Evolutionary conservation across 2,797 vertebrate species (phyloP), one percentile per base, ranked within the genome.

Genomic region (Myripristis murdjan): DNA sequence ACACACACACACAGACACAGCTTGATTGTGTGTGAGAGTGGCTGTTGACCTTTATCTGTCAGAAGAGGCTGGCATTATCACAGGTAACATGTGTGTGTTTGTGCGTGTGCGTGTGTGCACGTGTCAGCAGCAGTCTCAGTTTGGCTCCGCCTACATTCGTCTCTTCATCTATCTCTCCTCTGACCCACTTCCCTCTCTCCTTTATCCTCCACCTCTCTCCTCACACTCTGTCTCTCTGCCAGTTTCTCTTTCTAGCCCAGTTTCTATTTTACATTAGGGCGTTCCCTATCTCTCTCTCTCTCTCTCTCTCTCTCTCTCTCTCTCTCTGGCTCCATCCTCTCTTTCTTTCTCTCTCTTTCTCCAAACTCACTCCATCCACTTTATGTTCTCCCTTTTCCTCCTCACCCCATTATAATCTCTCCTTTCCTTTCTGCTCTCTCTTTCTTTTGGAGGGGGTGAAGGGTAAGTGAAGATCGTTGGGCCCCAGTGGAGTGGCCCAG

Each of bases 381-480:
- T n/a, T 6, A 5, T 24, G 41, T 55, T 74, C 23, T 63, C 76
- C 49, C 49, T 57, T 56, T 70, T 60, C 22, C 70, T 85, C 67
- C 54, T 64, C 54, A 58, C 75, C 67, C 65, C 65, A 82, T 77
- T 52, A 83, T 79, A 75, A 85, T 83, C 79, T 84, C 67, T 77
- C 49, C 63, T 79, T 77, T 73, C 72, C 85, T 73, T 47, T 52
- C 23, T 33, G 37, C 57, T 75, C 70, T 23, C 62, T 63, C 37
- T 73, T 68, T 56, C 56, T 78, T 87, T 75, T 73, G 88, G 70
- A 57, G 79, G 86, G 33, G 89, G 88, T 92, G 90, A 93, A 93
- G 92, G 89, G 89, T 84, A 91, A 90, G 87, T 91, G 91, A 92
- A 93, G 88, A 89, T 85, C 80, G 63, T 58, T 47, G 73, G 78